Evolutionary conservation across 2,797 vertebrate species (phyloP).

Genomic region (Mionectes olivaceus): DNA sequence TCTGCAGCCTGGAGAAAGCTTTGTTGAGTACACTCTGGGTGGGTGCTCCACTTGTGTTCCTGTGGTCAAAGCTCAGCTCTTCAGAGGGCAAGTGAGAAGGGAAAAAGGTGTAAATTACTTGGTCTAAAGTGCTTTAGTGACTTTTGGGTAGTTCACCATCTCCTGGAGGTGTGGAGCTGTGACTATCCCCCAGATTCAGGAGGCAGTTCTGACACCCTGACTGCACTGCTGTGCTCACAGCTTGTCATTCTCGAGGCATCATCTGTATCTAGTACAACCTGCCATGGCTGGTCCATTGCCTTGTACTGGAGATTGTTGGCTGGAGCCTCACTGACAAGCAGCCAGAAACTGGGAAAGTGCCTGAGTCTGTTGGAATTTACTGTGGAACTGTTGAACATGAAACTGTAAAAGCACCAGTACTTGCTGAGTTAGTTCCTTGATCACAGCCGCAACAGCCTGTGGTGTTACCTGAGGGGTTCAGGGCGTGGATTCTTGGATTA

Average conservation of each 20-base stretch:
- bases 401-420: background rate
- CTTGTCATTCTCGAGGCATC: fast-evolving
- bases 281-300: background rate
- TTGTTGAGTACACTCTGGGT: background rate
- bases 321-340: background rate
- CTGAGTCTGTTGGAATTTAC: background rate
- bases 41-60: background rate
- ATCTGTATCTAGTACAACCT: background rate
- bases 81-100: background rate
- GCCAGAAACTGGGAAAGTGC: background rate
- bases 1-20: background rate
- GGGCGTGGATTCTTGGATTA: background rate
- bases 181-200: background rate
- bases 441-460: background rate
- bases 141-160: background rate
- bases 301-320: background rate
- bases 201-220: background rate
- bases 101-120: background rate
- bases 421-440: background rate
- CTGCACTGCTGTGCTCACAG: background rate
- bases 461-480: background rate
- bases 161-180: background rate
- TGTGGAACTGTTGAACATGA: background rate
- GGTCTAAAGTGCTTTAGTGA: background rate
- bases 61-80: background rate